Base-by-base conservation (phyloP, 2,888 invertebrate species). In the Bombyx huttoni region DNA sequence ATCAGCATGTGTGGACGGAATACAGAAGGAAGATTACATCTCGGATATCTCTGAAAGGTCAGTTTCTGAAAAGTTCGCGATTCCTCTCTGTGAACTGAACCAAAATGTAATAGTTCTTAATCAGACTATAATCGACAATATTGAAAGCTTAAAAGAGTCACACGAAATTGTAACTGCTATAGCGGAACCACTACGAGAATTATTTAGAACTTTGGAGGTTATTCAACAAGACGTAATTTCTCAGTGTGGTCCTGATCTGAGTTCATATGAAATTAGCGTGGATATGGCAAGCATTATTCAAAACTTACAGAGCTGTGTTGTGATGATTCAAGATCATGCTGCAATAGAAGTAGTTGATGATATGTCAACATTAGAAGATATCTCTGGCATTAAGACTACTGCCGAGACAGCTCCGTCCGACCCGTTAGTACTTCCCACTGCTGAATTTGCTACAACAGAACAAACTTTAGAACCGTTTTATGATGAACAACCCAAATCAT, bases 381-480 rank as follows among this genome's bases (percentile, higher is more conserved):
- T 91, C 57, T 90, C 91, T 0, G 89, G 85, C 5, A 79, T 92
- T 13, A 90, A 90, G 73, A 90, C 90, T 0, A 79, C 81, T 46
- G 89, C 89, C 5, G 89, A 90, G 35, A 75, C 83, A n/a, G 62
- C 90, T 47, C 73, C 76, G 34, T 71, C 72, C 24, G 82, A 86
- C 54, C 64, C 68, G 54, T 63, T 89, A 48, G 58, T 77, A 55
- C 73, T 75, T 56, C 81, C 77, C 47, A 65, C 63, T 52, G 70
- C 72, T 47, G 70, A 73, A 63, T 75, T 77, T 68, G 70, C 62
- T 34, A 59, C 60, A 1, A 54, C 69, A 46, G 70, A 74, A 52
- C 67, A 73, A 49, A 59, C 64, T 8, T 14, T 72, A 24, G 59
- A 59, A 33, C 54, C 63, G 47, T 62, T 73, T 2, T 57, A 62